A percentile compares a stretch with the other conserved stretches of the same genome.
Evolutionary conservation across 2,113 vertebrate species (phyloP).

Genomic region (Tretioscincus oriximinensis): DNA sequence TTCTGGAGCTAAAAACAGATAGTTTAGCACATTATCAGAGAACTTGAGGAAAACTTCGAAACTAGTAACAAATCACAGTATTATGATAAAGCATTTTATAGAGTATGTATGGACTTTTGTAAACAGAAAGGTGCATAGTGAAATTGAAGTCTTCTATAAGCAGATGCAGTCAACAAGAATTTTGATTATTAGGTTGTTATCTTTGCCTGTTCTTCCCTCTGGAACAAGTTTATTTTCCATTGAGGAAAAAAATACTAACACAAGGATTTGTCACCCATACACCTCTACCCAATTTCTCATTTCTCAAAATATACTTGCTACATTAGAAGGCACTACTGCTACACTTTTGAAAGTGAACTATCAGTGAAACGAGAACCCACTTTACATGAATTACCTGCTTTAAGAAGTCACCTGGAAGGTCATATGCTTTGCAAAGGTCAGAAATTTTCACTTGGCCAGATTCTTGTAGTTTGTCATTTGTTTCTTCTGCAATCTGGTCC

Average conservation of each 20-base stretch:
- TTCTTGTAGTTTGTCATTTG: constrained; percentile 95
- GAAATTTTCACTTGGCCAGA: constrained; percentile 90
- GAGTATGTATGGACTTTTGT: no score
- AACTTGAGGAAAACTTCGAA: not conserved
- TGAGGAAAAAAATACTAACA: no score
- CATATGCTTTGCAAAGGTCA: constrained; percentile 90
- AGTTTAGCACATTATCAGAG: not conserved
- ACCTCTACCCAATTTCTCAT: no score
- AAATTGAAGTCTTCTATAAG: no score
- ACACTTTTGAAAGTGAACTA: not conserved
- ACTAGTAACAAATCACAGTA: not conserved
- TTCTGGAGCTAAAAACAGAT: no score
- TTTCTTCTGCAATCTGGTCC: constrained; percentile 90
- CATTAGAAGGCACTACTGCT: not conserved
- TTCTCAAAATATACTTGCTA: not conserved
- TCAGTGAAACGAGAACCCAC: not conserved
- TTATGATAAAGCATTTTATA: not conserved
- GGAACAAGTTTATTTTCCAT: no score
- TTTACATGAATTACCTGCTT: constrained; percentile 77
- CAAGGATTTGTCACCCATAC: no score
- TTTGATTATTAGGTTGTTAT: no score
- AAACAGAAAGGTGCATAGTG: no score
- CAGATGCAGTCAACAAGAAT: no score
- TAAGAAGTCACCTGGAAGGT: constrained; percentile 93
- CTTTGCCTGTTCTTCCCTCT: no score